Base-by-base conservation (phyloP, 1,140 invertebrate genomes). In the Sinonovacula constricta region DNA sequence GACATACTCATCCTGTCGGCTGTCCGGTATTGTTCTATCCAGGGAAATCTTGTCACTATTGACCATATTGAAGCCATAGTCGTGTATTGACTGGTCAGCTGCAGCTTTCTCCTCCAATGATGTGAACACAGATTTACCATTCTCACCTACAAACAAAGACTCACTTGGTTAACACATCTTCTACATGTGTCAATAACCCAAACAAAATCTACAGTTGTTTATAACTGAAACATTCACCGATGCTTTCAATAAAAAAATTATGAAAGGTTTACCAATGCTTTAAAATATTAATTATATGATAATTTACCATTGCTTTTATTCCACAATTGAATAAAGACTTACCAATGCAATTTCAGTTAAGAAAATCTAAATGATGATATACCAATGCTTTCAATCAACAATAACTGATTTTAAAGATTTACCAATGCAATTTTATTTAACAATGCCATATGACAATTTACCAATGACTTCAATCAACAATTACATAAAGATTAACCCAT, bases 41-140 rank as follows among this genome's bases (percentile, higher is more conserved):
- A 95, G 88, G 10, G 95, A 93, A 85, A 99, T 99, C 88, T 97
- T 96, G 92, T 99, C 95, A n/a, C 97, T 98, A 82, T 95, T 97
- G 24, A 96, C 95, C 92, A 99, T 97, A 88, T 99, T 99, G 95
- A 99, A 99, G 36, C 98, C 98, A 92, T 97, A 90, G 34, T 98
- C 96, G n/a, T 82, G 81, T 1, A 88, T 81, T 30, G 87, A 83
- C 24, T 79, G 56, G n/a, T 90, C 85, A 28, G 89, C 89, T 54
- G 67, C 66, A 5, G 62, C 26, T 68, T 87, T 87, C 69, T 91
- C 90, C 31, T 83, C 86, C 82, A 84, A 84, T 26, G 70, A 63
- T 4, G 85, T 83, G 68, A 85, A 85, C 14, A 91, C 88, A 51
- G 89, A 75, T 54, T 89, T 83, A 10, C 90, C 90, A 56, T 81